Evolutionary conservation across 2,113 vertebrate species (phyloP).

Genomic region (Tenebrosternarchus preto): DNA sequence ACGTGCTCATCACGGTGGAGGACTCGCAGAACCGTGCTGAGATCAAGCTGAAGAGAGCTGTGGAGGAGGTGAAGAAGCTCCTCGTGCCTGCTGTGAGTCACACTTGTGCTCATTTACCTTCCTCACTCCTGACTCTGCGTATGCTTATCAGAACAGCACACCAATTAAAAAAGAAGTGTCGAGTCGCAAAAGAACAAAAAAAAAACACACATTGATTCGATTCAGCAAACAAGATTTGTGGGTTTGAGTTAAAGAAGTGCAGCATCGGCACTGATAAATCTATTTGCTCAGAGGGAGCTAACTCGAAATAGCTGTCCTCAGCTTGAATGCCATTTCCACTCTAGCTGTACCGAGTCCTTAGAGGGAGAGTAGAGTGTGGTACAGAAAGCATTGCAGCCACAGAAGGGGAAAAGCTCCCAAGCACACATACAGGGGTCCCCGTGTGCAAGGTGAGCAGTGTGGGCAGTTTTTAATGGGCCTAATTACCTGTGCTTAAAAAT

Average conservation of each 20-base stretch:
- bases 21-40: conserved; percentile 89
- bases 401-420: background rate
- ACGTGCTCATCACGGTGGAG: conserved; percentile 89
- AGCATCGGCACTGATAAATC: conserved; percentile 43
- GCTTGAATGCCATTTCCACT: conserved; percentile 28
- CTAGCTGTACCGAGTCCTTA: conserved; percentile 14
- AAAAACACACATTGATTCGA: conserved; percentile 17
- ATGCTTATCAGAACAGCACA: conserved; percentile 18
- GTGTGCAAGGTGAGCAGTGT: conserved; percentile 50
- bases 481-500: conserved; percentile 59
- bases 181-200: conserved; percentile 36
- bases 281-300: conserved; percentile 40
- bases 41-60: conserved; percentile 87
- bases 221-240: conserved; percentile 37
- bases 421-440: background rate
- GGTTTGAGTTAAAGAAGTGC: conserved; percentile 31
- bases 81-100: conserved; percentile 87
- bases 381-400: background rate
- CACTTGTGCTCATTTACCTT: background rate
- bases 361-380: background rate
- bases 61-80: conserved; percentile 87
- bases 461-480: conserved; percentile 52
- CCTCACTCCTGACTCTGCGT: conserved; percentile 6
- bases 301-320: conserved; percentile 38
- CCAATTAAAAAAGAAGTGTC: conserved; percentile 9